phyloP scores from a whole-genome alignment of 2,113 vertebrate genomes.

The Lophura nycthemera region DNA sequence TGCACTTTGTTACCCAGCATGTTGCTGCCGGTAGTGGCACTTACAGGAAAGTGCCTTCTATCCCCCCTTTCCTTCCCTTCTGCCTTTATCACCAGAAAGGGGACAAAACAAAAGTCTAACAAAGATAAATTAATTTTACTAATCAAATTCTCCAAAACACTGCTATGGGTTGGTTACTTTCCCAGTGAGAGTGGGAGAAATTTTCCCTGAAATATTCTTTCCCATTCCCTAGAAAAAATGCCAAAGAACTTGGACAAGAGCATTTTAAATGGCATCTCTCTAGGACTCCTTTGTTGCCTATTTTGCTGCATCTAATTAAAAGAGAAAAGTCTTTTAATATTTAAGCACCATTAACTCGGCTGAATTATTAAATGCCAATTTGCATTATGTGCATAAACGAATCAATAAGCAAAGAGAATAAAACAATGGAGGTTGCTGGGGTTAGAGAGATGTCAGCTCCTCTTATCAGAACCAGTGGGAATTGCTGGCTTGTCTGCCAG shows the following conservation, averaged over 20 bases:
- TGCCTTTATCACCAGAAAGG: neutral
- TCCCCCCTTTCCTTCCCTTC: neutral
- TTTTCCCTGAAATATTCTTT: neutral
- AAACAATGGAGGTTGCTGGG: slow-evolving; percentile 14
- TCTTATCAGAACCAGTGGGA: slow-evolving; percentile 47
- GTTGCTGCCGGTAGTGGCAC: rapidly evolving
- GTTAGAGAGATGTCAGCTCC: slow-evolving; percentile 59
- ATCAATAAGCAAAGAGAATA: slow-evolving; percentile 76
- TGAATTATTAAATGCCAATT: slow-evolving; percentile 84
- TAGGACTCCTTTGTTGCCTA: slow-evolving; percentile 63
- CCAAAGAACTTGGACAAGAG: neutral
- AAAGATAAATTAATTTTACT: slow-evolving; percentile 16
- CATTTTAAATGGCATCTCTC: slow-evolving; percentile 39
- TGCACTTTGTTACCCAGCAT: neutral
- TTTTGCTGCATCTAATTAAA: slow-evolving; percentile 79
- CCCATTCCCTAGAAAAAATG: neutral
- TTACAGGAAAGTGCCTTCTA: neutral
- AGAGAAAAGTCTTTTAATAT: slow-evolving; percentile 80
- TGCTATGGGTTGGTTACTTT: slow-evolving; percentile 20
- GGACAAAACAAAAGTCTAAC: slow-evolving; percentile 31
- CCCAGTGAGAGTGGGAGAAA: neutral
- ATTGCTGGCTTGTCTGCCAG: neutral
- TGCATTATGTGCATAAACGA: slow-evolving; percentile 79
- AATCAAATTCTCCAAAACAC: slow-evolving; percentile 29
- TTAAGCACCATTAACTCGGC: slow-evolving; percentile 79